Conservation (phyloP, 2,797 vertebrate species). For the Rousettus madagascariensis region DNA sequence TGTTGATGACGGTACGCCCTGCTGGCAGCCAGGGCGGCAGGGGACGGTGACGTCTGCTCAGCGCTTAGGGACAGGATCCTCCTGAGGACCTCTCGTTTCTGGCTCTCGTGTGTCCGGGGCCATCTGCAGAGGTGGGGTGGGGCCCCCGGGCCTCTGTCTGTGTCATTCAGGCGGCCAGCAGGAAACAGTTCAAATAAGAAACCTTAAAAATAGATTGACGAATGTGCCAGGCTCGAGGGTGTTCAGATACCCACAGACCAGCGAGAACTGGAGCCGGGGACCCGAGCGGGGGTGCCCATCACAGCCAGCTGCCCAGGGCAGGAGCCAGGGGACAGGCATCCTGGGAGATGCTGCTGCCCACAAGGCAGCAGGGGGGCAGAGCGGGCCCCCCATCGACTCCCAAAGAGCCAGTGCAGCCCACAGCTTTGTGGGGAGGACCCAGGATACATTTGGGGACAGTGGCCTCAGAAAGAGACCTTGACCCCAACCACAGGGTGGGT, state of each 20-base stretch:
- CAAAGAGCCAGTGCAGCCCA: background rate
- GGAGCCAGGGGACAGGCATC: rapidly evolving
- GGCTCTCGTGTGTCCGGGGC: background rate
- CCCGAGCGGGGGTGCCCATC: too few relatives aligned
- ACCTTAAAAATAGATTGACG: background rate
- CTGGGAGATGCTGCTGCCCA: background rate
- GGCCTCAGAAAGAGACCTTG: background rate
- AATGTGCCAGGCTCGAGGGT: background rate
- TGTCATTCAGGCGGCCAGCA: background rate
- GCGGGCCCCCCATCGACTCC: too few relatives aligned
- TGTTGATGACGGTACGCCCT: too few relatives aligned
- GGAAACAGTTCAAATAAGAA: background rate
- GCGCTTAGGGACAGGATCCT: background rate
- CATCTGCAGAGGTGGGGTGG: background rate
- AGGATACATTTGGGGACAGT: background rate
- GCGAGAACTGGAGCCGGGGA: too few relatives aligned
- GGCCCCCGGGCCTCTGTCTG: background rate
- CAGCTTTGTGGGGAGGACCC: background rate
- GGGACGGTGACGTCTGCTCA: background rate
- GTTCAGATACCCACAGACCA: rapidly evolving
- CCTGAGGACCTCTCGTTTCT: background rate
- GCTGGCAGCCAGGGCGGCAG: background rate
- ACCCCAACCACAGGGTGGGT: background rate
- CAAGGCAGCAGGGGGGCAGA: background rate
- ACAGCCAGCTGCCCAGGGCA: rapidly evolving